A percentile compares a stretch with the other conserved stretches of the same genome.
Evolutionary conservation across 2,113 vertebrate genomes (phyloP).

Genomic region (Dasyornis broadbenti): DNA sequence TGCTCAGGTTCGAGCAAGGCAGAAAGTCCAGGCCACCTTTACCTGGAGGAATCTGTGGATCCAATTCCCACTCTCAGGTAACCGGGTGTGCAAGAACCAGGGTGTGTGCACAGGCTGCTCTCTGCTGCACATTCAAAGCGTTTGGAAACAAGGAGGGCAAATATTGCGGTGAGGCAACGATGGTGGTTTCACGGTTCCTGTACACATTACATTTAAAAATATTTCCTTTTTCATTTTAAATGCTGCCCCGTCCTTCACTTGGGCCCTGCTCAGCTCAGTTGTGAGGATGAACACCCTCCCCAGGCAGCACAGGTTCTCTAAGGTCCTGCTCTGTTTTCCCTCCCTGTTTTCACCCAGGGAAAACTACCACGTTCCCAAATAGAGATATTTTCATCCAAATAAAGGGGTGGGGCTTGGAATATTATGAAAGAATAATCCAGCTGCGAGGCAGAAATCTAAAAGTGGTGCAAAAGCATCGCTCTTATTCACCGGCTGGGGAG

Average conservation of each 20-base stretch:
- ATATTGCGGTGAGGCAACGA: not conserved
- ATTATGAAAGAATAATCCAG: not conserved
- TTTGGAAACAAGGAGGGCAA: not conserved
- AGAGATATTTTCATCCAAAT: not conserved
- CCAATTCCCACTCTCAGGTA: rapidly evolving
- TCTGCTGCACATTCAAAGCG: rapidly evolving
- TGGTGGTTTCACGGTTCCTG: rapidly evolving
- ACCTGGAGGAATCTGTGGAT: rapidly evolving
- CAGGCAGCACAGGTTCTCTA: rapidly evolving
- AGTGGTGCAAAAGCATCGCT: rapidly evolving
- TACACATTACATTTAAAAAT: rapidly evolving
- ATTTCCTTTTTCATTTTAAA: not conserved
- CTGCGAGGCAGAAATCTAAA: not conserved
- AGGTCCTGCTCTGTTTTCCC: not conserved
- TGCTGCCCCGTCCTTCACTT: not conserved
- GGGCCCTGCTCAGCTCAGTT: rapidly evolving
- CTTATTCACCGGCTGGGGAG: rapidly evolving
- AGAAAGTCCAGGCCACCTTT: rapidly evolving
- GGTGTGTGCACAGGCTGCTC: rapidly evolving
- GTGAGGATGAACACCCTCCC: not conserved
- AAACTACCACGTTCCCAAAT: not conserved
- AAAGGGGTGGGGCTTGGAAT: rapidly evolving
- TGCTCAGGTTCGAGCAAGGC: rapidly evolving
- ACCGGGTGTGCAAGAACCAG: not conserved
- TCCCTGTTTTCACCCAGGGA: not conserved